Conservation (phyloP, 2,113 vertebrate genomes). For the Psittacus erithacus region DNA sequence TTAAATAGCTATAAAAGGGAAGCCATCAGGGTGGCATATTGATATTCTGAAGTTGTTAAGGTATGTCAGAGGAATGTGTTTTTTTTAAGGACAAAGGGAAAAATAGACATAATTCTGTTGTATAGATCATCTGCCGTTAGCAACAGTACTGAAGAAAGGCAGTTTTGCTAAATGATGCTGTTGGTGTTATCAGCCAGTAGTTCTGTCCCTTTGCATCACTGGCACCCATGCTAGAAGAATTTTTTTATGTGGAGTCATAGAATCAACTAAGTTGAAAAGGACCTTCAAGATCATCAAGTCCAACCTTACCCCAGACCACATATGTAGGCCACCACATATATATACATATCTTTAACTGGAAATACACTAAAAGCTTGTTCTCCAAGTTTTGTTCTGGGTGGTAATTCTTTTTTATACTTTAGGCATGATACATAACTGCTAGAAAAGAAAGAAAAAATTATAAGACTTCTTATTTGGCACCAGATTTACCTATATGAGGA, state of each 20-base stretch:
- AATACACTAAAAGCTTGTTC: not conserved
- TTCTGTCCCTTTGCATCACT: not conserved
- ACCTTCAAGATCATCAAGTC: not conserved
- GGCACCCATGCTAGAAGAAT: not conserved
- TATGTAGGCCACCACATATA: not conserved
- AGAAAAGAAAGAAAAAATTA: not conserved
- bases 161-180: not conserved
- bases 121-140: not conserved
- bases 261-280: not conserved
- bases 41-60: not conserved
- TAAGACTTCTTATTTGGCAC: not conserved
- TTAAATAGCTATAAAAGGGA: not conserved
- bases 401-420: not conserved
- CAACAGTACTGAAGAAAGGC: not conserved
- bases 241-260: not conserved
- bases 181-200: not conserved
- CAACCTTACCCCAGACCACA: not conserved
- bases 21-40: not conserved
- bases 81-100: not conserved
- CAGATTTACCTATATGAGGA: not conserved
- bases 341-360: not conserved
- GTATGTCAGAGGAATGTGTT: not conserved
- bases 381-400: not conserved
- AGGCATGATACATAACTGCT: not conserved
- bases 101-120: not conserved